These are phyloP conservation scores for Vimba vimba DNA, from an alignment of 2,113 vertebrate genomes.

Conservation along the genomic window DNA sequence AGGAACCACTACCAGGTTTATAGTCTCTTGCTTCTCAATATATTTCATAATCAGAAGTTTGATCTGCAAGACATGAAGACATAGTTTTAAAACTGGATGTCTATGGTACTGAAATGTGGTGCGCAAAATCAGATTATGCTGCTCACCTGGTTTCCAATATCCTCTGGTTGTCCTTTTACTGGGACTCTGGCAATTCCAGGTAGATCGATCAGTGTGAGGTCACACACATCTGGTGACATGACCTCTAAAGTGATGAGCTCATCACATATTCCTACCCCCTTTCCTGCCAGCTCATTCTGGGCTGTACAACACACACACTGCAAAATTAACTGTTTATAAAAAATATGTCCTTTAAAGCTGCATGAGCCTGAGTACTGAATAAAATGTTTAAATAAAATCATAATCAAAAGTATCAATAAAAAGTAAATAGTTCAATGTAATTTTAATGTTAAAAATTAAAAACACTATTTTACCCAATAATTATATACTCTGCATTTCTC, in stretches of 20 bases:
- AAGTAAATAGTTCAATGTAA: too few species aligned
- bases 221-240: constrained; percentile 73
- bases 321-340: too few species aligned
- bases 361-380: too few species aligned
- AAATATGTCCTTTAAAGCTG: too few species aligned
- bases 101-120: not conserved
- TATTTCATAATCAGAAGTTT: constrained; percentile 71
- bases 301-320: constrained; percentile 62
- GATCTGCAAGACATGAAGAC: constrained; percentile 69
- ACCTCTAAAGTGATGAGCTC: constrained; percentile 78
- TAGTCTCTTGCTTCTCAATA: constrained; percentile 75
- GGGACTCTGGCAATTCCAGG: constrained; percentile 83
- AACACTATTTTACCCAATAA: too few species aligned
- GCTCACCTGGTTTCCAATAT: constrained; percentile 78
- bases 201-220: constrained; percentile 84
- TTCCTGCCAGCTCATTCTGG: constrained; percentile 73
- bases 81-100: not conserved
- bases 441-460: too few species aligned
- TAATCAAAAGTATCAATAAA: too few species aligned
- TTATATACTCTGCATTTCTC: too few species aligned
- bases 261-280: constrained; percentile 66
- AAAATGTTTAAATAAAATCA: too few species aligned
- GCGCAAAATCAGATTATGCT: not conserved
- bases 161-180: constrained; percentile 73
- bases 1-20: constrained; percentile 82